phyloP scores from a whole-genome alignment of 2,113 vertebrate species.

The Erythrocercus mccallii region DNA sequence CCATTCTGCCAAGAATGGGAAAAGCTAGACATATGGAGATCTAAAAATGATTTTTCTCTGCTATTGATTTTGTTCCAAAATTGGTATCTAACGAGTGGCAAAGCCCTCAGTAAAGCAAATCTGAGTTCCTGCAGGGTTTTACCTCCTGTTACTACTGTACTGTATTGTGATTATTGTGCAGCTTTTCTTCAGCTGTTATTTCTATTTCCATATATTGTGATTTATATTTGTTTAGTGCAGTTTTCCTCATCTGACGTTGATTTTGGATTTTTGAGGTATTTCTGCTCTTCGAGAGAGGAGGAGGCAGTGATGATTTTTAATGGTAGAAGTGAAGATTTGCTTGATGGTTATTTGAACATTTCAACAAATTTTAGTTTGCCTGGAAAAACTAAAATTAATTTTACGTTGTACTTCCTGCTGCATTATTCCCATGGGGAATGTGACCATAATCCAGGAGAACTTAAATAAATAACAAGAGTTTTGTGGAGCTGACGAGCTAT shows the following conservation, averaged over 20 bases:
- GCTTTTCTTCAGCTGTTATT: neutral
- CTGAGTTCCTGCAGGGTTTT: neutral
- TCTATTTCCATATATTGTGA: neutral
- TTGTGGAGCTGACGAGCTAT: neutral
- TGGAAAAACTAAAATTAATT: neutral
- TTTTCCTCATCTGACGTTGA: neutral
- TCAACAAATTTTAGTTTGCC: neutral
- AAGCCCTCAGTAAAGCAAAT: neutral
- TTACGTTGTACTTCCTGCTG: neutral
- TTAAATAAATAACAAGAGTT: neutral
- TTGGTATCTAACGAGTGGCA: neutral
- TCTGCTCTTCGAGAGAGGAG: neutral
- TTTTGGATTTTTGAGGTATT: neutral
- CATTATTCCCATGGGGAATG: neutral
- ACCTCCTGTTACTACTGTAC: neutral
- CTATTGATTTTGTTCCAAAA: slow-evolving; percentile 13
- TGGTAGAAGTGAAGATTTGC: neutral
- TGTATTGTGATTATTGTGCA: neutral
- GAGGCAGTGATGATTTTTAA: neutral
- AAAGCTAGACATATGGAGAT: slow-evolving; percentile 22
- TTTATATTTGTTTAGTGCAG: neutral
- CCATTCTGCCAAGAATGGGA: neutral
- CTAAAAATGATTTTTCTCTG: slow-evolving; percentile 39
- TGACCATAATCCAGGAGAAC: neutral
- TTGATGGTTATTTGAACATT: neutral